These are phyloP conservation scores for Rhinoptilus africanus DNA, from an alignment of 2,113 vertebrate genomes.

Conservation along the genomic window DNA sequence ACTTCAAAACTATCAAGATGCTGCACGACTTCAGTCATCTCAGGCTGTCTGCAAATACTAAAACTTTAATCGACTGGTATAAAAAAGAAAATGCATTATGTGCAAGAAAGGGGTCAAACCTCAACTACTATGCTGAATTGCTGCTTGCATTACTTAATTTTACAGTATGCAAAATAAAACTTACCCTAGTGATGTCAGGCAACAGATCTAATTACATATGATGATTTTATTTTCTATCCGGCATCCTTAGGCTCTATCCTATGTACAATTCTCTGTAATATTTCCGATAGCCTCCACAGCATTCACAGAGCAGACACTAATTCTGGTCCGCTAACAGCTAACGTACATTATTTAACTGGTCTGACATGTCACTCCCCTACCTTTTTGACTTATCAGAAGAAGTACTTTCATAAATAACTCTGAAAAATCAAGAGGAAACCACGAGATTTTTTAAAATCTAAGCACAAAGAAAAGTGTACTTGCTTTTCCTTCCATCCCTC, in stretches of 20 bases:
- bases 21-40: background rate
- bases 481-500: background rate
- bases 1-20: background rate
- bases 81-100: background rate
- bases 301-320: background rate
- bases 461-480: slow-evolving; percentile 26
- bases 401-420: background rate
- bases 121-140: background rate
- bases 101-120: background rate
- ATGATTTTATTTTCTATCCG: background rate
- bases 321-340: slow-evolving; percentile 4
- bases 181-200: background rate
- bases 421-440: slow-evolving; percentile 9
- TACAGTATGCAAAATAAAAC: background rate
- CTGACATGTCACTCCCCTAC: background rate
- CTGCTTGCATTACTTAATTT: background rate
- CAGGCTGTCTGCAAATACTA: background rate
- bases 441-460: background rate
- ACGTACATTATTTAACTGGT: background rate
- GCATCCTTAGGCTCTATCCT: background rate
- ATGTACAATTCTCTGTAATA: background rate
- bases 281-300: background rate
- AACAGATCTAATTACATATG: background rate
- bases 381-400: background rate
- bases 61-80: background rate